Percentiles rank a stretch among this genome's conserved stretches.
Conservation (phyloP, 2,113 vertebrate genomes). For the Amazona vittata region DNA sequence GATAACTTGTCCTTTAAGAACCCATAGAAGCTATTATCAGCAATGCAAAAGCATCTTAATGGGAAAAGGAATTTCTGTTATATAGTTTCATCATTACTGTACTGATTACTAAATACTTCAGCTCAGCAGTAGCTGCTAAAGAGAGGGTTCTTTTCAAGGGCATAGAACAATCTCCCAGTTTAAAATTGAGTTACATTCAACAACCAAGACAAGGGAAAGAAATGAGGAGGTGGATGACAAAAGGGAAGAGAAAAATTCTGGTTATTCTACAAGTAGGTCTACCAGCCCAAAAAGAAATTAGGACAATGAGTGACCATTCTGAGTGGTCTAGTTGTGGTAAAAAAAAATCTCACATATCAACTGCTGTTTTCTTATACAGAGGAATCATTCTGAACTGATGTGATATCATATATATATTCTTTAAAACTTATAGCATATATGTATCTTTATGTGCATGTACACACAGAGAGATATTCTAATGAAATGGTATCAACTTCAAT, state of each 20-base stretch:
- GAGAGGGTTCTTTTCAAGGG: neutral
- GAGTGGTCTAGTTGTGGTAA: neutral
- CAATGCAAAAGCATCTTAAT: neutral
- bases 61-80: neutral
- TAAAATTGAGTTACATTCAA: neutral
- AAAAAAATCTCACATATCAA: neutral
- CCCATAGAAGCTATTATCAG: neutral
- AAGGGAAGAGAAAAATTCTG: neutral
- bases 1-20: neutral
- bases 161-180: neutral
- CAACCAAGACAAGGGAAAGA: neutral
- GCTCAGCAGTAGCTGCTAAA: neutral
- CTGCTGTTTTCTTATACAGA: neutral
- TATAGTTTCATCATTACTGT: neutral
- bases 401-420: neutral
- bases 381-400: neutral
- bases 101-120: neutral
- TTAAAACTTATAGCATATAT: neutral
- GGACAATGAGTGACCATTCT: neutral
- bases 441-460: neutral
- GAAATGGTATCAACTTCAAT: neutral
- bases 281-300: neutral
- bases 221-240: neutral
- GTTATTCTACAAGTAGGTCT: neutral
- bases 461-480: neutral